Evolutionary conservation across 2,113 vertebrate genomes (phyloP).

Genomic region (Tychaedon coryphoeus): DNA sequence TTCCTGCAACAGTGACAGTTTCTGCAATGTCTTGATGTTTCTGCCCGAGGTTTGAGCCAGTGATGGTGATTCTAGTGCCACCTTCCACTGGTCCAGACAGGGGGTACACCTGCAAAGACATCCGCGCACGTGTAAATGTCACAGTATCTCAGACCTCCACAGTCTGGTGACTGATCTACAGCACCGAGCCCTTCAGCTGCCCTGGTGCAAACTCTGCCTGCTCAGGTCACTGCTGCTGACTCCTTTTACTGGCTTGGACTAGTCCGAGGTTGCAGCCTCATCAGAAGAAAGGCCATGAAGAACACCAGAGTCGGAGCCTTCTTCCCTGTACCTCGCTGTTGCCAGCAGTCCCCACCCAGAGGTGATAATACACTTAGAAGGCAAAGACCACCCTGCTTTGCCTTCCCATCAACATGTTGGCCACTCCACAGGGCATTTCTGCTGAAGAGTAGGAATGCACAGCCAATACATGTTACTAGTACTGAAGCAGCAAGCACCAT

Average conservation of each 20-base stretch:
- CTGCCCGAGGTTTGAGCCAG: conserved; percentile 95
- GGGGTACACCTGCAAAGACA: conserved; percentile 86
- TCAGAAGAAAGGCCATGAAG: neutral
- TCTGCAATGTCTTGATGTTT: conserved; percentile 87
- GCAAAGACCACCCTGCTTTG: neutral
- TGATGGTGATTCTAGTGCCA: conserved; percentile 88
- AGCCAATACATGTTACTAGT: conserved; percentile 25
- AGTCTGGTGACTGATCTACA: conserved; percentile 6
- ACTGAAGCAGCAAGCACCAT: conserved; percentile 56
- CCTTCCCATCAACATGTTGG: conserved; percentile 1
- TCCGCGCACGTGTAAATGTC: conserved; percentile 20
- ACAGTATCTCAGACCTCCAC: neutral
- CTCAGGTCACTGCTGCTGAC: neutral
- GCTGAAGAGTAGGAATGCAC: conserved; percentile 26
- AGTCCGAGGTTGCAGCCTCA: neutral
- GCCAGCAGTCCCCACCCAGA: neutral
- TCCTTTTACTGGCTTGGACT: neutral
- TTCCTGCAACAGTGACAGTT: conserved; percentile 86
- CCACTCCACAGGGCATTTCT: neutral
- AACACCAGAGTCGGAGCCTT: neutral
- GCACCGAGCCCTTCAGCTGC: neutral
- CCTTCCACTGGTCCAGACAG: conserved; percentile 90
- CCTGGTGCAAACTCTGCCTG: neutral
- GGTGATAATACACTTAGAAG: neutral
- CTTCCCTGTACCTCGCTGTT: neutral